Evolutionary conservation across 2,113 vertebrate genomes (phyloP).

Genomic region (Stercorarius parasiticus): DNA sequence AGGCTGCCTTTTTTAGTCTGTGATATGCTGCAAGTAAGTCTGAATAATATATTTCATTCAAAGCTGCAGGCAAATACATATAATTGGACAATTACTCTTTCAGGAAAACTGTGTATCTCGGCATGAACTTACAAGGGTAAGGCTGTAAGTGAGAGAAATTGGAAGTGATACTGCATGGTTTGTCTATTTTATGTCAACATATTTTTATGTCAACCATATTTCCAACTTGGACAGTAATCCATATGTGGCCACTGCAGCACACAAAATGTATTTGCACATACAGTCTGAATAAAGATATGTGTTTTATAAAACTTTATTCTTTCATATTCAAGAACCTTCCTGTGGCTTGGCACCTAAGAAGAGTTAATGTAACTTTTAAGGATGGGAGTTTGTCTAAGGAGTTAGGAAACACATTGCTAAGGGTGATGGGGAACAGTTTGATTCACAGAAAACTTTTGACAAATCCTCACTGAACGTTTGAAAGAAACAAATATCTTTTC

Average conservation of each 20-base stretch:
- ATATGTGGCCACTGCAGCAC: neutral
- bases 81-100: neutral
- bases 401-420: neutral
- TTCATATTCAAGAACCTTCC: neutral
- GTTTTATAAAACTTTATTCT: neutral
- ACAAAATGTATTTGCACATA: neutral
- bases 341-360: neutral
- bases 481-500: neutral
- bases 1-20: neutral
- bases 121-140: neutral
- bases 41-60: neutral
- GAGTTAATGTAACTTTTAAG: neutral
- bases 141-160: neutral
- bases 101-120: neutral
- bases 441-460: neutral
- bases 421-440: neutral
- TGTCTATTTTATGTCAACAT: neutral
- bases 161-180: neutral
- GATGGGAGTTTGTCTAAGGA: neutral
- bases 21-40: neutral
- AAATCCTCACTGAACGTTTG: neutral
- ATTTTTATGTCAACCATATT: neutral
- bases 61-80: neutral
- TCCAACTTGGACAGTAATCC: neutral
- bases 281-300: neutral